Evolutionary conservation across 2,113 vertebrate genomes (phyloP), one percentile per base, ranked within the genome.

Genomic region (Panthera tigris): DNA sequence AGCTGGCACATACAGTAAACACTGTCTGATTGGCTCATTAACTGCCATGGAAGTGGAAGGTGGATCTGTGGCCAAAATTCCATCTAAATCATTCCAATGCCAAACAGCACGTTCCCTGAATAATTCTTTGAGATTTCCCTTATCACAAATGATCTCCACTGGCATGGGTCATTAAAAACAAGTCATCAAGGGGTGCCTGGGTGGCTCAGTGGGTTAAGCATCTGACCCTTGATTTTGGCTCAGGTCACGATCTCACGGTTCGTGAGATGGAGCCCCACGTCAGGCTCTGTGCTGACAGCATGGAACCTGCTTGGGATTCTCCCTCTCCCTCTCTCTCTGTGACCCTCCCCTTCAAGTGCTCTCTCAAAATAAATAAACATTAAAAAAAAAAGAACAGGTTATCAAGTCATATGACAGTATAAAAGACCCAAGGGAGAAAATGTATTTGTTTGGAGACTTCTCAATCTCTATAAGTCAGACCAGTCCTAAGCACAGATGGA

Each of bases 41-140:
- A 88, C 88, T 95, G 41, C 65, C 41, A 74, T 73, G 12, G 45
- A 94, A 41, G 7, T 73, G 0, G 48, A 85, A 80, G 36, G 61
- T 82, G 16, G 6, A 68, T 86, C 55, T 97, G 15, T 89, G 61
- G n/a, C 61, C 18, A 82, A 84, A 95, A 68, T 41, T 73, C 10
- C 31, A 52, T 25, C 3, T 71, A 79, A 52, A 61, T n/a, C 14
- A 92, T 79, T 86, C 12, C 57, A 97, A n/a, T 50, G 45, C 6
- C 57, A 94, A 95, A 80, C 14, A 95, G 63, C 97, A 92, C 65
- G 68, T 10, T 82, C 23, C 96, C 16, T 65, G 63, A 90, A 76
- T 88, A 57, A 65, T 80, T 92, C 57, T 55, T 90, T 89, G 69
- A 21, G 3, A 96, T 96, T 96, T 92, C 50, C 69, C 25, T 41